These are phyloP conservation scores for Clarias magur DNA, from an alignment of 2,113 vertebrate species.

Conservation along the genomic window DNA sequence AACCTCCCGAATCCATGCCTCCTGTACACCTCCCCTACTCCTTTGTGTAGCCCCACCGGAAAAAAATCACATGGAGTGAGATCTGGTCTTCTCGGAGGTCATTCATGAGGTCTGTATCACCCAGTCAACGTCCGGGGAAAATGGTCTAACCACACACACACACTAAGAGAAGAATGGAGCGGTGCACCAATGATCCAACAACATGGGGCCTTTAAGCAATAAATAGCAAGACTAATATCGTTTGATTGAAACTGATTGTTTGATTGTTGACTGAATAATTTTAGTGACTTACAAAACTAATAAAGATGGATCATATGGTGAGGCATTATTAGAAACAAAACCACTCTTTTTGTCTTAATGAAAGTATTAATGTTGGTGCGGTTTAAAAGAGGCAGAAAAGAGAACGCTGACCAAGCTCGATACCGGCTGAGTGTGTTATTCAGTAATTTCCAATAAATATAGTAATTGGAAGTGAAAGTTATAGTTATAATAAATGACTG, in stretches of 20 bases:
- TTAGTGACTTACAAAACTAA: not conserved
- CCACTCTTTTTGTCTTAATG: not conserved
- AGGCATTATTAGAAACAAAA: not conserved
- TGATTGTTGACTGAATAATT: not conserved
- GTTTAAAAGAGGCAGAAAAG: not conserved
- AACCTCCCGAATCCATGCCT: no score
- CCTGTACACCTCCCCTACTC: no score
- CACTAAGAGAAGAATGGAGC: no score
- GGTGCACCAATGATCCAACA: no score
- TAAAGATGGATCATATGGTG: not conserved
- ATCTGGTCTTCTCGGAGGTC: no score
- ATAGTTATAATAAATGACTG: slow-evolving; percentile 6
- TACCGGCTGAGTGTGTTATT: not conserved
- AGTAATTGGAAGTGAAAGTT: slow-evolving; percentile 19
- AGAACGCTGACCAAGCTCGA: not conserved
- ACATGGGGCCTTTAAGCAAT: no score
- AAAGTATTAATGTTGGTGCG: not conserved
- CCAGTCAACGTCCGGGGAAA: no score
- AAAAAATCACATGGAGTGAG: no score
- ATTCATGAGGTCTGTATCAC: no score
- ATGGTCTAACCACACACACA: no score
- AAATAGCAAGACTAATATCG: not conserved
- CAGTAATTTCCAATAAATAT: not conserved
- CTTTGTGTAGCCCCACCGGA: no score
- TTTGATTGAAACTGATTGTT: not conserved